These are phyloP conservation scores for Rhineura floridana DNA, from an alignment of 2,113 vertebrate genomes.

Conservation along the genomic window DNA sequence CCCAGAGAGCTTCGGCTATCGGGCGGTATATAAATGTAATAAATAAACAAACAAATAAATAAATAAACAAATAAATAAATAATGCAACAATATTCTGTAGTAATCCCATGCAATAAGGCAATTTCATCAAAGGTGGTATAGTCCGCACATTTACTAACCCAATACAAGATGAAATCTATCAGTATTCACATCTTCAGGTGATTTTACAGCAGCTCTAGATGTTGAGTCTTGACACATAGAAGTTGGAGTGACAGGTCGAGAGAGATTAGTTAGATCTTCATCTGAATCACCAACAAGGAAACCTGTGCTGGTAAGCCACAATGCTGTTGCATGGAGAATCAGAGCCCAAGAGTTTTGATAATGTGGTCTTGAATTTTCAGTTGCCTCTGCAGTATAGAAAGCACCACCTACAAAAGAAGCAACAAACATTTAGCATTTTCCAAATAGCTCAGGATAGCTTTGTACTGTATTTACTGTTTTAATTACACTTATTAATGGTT, in stretches of 20 bases:
- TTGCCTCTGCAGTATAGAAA: constrained; percentile 90
- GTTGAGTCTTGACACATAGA: constrained; percentile 87
- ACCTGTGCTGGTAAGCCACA: constrained; percentile 92
- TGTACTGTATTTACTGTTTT: background rate
- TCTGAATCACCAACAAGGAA: constrained; percentile 83
- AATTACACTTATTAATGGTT: background rate
- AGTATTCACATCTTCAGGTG: constrained; percentile 88
- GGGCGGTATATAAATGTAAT: no score
- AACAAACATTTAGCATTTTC: constrained; percentile 23
- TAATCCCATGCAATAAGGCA: background rate
- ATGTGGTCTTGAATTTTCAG: constrained; percentile 83
- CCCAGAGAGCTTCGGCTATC: no score
- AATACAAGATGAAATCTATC: constrained; percentile 91
- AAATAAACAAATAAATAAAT: no score
- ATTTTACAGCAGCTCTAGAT: constrained; percentile 79
- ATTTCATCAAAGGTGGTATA: background rate
- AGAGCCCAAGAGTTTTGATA: constrained; percentile 89
- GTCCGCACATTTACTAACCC: constrained; percentile 75
- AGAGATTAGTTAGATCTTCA: constrained; percentile 83
- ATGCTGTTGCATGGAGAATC: constrained; percentile 88
- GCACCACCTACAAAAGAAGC: constrained; percentile 80
- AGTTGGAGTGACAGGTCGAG: constrained; percentile 92
- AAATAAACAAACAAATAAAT: no score
- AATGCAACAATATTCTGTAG: background rate
- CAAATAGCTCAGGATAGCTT: background rate